phyloP scores from a whole-genome alignment of 2,888 invertebrate species.

The Stenodera caucasica region DNA sequence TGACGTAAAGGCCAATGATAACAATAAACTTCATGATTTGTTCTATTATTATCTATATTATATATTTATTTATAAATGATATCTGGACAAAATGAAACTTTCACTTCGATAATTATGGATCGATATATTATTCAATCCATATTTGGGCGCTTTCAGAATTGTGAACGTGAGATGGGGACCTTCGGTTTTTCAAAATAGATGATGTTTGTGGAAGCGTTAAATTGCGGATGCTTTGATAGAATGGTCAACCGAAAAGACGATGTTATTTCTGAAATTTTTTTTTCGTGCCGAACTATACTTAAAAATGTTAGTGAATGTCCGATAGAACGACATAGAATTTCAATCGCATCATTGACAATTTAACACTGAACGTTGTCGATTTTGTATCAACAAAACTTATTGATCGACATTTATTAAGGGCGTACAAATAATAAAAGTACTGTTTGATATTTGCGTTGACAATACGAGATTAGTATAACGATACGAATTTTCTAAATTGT shows the following conservation, averaged over 20 bases:
- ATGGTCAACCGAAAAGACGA: neutral
- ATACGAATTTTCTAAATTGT: slow-evolving; percentile 24
- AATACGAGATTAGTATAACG: slow-evolving; percentile 4
- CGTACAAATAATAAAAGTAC: neutral
- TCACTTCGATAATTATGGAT: neutral
- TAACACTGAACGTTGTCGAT: neutral
- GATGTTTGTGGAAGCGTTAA: neutral
- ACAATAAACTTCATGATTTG: neutral
- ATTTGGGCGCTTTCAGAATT: too few relatives aligned
- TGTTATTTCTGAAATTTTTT: neutral
- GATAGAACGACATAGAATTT: too few relatives aligned
- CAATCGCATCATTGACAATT: neutral
- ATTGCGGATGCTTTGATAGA: neutral
- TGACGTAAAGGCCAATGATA: slow-evolving; percentile 3
- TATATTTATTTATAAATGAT: neutral
- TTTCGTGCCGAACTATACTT: too few relatives aligned
- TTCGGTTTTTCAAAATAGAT: neutral
- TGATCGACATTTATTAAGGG: neutral
- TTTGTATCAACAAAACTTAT: neutral
- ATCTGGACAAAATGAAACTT: too few relatives aligned
- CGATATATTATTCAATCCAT: neutral
- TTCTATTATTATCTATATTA: neutral
- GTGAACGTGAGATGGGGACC: too few relatives aligned
- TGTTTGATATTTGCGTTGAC: slow-evolving; percentile 10
- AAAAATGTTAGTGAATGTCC: too few relatives aligned